A percentile compares a stretch with the other conserved stretches of the same genome.
Evolutionary conservation across 2,797 vertebrate species (phyloP).

Genomic region (Thripadectes ignobilis): DNA sequence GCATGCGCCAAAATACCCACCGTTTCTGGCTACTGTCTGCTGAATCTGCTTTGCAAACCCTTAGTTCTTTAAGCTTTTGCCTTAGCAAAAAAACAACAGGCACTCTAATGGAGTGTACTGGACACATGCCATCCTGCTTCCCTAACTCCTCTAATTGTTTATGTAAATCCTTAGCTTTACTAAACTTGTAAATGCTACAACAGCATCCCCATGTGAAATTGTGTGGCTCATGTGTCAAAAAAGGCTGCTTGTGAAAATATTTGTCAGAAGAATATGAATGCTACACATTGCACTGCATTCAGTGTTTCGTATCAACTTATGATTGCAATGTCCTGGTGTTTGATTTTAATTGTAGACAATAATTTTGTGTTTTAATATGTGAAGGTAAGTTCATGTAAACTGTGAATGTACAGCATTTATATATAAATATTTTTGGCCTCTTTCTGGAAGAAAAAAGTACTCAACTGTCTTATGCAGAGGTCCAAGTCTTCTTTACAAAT

Average conservation of each 20-base stretch:
- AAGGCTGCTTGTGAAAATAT: slow-evolving; percentile 81
- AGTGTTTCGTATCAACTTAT: slow-evolving; percentile 65
- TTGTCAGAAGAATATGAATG: slow-evolving; percentile 76
- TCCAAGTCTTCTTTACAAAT: background rate
- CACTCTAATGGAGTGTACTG: slow-evolving; percentile 62
- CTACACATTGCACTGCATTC: slow-evolving; percentile 77
- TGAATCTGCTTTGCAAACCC: slow-evolving; percentile 82
- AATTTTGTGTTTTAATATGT: slow-evolving; percentile 69
- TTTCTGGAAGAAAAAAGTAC: background rate
- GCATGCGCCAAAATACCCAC: slow-evolving; percentile 83
- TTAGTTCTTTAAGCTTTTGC: slow-evolving; percentile 79
- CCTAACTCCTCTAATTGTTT: slow-evolving; percentile 63
- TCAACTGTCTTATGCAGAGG: background rate
- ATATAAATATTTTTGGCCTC: slow-evolving; percentile 31
- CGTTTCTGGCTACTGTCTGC: slow-evolving; percentile 80
- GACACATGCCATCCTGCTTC: slow-evolving; percentile 74
- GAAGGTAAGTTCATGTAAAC: slow-evolving; percentile 78
- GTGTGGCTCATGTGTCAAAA: slow-evolving; percentile 82
- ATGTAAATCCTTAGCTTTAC: slow-evolving; percentile 75
- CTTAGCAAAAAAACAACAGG: slow-evolving; percentile 65
- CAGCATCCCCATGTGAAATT: slow-evolving; percentile 75
- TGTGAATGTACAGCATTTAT: slow-evolving; percentile 42
- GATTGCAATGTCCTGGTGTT: slow-evolving; percentile 71
- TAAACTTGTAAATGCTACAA: slow-evolving; percentile 72
- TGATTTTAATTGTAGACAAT: slow-evolving; percentile 72